Evolutionary conservation across 2,888 invertebrate species (phyloP), one percentile per base, ranked within the genome.

Genomic region (Pemphredon lugubris): DNA sequence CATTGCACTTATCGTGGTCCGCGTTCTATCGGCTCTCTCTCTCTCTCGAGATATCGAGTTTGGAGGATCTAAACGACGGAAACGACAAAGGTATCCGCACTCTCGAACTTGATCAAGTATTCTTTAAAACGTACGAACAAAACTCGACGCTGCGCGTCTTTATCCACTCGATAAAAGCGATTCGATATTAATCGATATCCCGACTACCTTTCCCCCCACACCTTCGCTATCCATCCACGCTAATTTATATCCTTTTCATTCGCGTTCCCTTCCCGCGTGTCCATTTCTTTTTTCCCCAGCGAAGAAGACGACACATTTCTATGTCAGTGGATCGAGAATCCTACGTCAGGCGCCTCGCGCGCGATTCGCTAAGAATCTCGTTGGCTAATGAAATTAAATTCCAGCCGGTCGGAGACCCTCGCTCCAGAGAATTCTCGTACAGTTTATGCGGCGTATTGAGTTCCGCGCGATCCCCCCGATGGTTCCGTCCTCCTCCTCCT

Each of bases 381-480:
- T 79, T 73, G 77, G 77, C 81, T 78, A 83, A 83, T 82, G 84
- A 83, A 84, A 84, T 83, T 83, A 79, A 83, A 84, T 82, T 82
- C 79, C 79, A 63, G 59, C 71, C 59, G 58, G 51, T 48, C n/a
- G n/a, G 55, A 54, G 40, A 34, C 37, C 58, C 53, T 55, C 47
- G 21, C 67, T 32, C 50, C 20, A 13, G 18, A 40, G 51, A 34
- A 48, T 51, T 51, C 65, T 23, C 23, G 45, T 34, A 45, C 53
- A 75, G 75, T 81, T 81, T 76, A 75, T 73, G 77, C 76, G 71
- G 59, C 73, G 75, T 81, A 82, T 83, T 77, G 82, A 83, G 80
- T 81, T 81, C 79, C 81, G 57, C 63, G 69, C 59, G 55, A 7
- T 61, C 47, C n/a, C 54, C 66, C 63, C 11, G 23, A 37, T 26